Conservation (phyloP, 1,140 invertebrate species). For the Heliconius eleuchia region DNA sequence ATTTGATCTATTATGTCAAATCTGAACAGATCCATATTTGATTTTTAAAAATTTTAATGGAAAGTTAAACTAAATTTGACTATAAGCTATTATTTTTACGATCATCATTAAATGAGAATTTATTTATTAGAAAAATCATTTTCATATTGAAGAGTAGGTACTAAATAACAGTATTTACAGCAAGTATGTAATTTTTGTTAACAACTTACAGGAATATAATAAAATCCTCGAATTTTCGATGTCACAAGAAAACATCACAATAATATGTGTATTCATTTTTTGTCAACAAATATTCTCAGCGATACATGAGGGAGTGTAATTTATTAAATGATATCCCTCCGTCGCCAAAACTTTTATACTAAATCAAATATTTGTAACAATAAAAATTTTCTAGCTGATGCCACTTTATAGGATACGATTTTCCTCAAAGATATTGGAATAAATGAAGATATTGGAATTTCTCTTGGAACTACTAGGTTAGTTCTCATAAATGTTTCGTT, state of each 20-base stretch:
- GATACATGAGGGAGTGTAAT: conserved; percentile 2
- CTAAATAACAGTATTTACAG: background rate
- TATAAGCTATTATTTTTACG: too few relatives aligned
- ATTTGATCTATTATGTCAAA: background rate
- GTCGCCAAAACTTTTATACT: conserved; percentile 2
- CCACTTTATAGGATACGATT: background rate
- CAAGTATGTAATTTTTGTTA: background rate
- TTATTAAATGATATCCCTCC: conserved; percentile 8
- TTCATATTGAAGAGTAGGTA: too few relatives aligned
- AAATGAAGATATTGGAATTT: too few relatives aligned
- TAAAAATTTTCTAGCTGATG: conserved; percentile 4
- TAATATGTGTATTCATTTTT: conserved; percentile 3
- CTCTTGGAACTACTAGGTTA: too few relatives aligned
- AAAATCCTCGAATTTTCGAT: background rate
- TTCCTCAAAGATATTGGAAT: background rate
- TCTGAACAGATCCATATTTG: too few relatives aligned
- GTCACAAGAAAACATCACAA: background rate
- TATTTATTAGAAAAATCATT: too few relatives aligned
- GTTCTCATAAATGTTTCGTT: too few relatives aligned
- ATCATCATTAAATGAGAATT: too few relatives aligned
- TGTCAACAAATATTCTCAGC: conserved; percentile 1
- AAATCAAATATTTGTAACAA: conserved; percentile 4
- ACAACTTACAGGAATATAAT: background rate
- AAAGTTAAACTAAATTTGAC: too few relatives aligned
- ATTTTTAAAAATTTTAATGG: too few relatives aligned